A percentile compares a stretch with the other conserved stretches of the same genome.
These are phyloP conservation scores for Vanessa tameamea DNA, from an alignment of 1,140 invertebrate genomes.

Conservation along the genomic window DNA sequence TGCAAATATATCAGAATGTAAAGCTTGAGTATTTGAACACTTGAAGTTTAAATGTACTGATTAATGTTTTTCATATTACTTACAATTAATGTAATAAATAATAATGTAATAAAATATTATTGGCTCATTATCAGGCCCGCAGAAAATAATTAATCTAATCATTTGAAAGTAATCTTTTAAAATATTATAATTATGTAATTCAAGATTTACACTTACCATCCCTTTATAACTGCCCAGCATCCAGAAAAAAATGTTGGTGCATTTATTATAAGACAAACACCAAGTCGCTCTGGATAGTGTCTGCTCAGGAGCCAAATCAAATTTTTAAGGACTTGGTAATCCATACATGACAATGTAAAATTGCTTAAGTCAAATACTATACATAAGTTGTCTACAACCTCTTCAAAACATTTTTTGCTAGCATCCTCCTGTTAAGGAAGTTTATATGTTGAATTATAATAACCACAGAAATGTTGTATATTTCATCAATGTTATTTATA, in stretches of 20 bases:
- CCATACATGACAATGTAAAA: conserved; percentile 87
- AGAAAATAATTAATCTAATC: too few relatives aligned
- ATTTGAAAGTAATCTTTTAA: too few relatives aligned
- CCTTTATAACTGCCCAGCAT: conserved; percentile 87
- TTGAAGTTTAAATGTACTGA: background rate
- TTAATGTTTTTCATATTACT: too few relatives aligned
- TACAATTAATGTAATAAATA: too few relatives aligned
- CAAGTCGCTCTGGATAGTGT: conserved; percentile 89
- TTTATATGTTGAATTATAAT: conserved; percentile 10
- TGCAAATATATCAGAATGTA: conserved; percentile 53
- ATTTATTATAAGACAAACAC: conserved; percentile 87
- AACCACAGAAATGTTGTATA: background rate
- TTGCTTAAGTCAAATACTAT: conserved; percentile 88
- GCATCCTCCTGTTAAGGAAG: conserved; percentile 84
- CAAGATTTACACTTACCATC: conserved; percentile 79
- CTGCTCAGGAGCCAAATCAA: conserved; percentile 87
- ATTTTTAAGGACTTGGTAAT: conserved; percentile 89
- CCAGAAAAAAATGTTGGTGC: conserved; percentile 86
- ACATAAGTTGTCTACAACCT: conserved; percentile 88
- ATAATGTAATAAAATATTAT: background rate
- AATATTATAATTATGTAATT: too few relatives aligned
- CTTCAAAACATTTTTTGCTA: conserved; percentile 88
- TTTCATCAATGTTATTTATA: conserved; percentile 9
- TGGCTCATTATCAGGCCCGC: too few relatives aligned
- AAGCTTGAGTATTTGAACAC: background rate